These are phyloP conservation scores for Mugil cephalus DNA, from an alignment of 2,113 vertebrate genomes.

Conservation along the genomic window DNA sequence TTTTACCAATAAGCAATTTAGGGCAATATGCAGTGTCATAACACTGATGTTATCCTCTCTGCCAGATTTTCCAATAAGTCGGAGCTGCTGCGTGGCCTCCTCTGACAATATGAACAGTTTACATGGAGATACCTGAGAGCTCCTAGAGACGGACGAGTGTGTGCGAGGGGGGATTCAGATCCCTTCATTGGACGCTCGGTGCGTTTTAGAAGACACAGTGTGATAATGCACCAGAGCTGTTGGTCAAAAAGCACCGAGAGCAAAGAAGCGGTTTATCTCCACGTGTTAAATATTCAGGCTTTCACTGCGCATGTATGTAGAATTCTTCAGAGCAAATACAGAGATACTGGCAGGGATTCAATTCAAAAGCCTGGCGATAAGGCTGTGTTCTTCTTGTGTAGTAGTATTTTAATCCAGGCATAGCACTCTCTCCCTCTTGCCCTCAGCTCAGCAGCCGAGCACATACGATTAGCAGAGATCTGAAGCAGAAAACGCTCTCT, in stretches of 20 bases:
- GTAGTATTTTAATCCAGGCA: conserved; percentile 28
- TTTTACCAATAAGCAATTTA: conserved; percentile 91
- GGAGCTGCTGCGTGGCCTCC: conserved; percentile 65
- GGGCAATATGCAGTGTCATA: conserved; percentile 88
- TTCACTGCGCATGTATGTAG: conserved; percentile 7
- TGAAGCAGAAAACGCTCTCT: conserved; percentile 33
- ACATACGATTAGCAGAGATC: conserved; percentile 40
- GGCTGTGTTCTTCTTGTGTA: conserved; percentile 30
- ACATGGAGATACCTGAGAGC: conserved; percentile 71
- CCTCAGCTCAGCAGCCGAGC: conserved; percentile 38
- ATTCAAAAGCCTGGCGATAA: conserved; percentile 38
- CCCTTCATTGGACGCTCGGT: conserved; percentile 24
- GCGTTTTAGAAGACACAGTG: not conserved
- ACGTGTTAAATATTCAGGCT: conserved; percentile 32
- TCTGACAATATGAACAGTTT: conserved; percentile 77
- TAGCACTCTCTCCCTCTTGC: conserved; percentile 5
- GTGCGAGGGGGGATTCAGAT: conserved; percentile 42
- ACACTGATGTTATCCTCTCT: conserved; percentile 85
- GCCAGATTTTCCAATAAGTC: conserved; percentile 86
- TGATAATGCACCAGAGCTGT: conserved; percentile 8
- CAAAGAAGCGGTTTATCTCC: conserved; percentile 29
- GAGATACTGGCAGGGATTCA: conserved; percentile 48
- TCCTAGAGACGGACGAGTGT: conserved; percentile 33
- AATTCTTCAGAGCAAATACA: conserved; percentile 36
- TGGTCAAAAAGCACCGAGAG: conserved; percentile 32